Conservation (phyloP, 2,113 vertebrate species). For the Heterocephalus glaber region DNA sequence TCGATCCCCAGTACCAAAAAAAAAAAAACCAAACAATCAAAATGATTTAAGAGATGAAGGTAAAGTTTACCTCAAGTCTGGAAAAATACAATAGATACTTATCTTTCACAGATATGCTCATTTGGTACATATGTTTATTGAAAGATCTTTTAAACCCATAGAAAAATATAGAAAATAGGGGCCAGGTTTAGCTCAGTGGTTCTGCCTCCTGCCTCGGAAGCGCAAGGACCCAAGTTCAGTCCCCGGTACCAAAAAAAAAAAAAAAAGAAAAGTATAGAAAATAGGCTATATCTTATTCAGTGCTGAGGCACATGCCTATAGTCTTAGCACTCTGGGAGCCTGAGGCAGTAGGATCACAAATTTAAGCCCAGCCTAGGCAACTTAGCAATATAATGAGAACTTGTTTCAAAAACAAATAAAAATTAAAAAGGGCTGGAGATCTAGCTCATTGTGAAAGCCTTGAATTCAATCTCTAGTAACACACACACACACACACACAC, state of each 20-base stretch:
- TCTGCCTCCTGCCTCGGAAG: no score
- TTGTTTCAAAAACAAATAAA: neutral
- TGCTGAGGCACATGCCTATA: neutral
- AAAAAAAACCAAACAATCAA: no score
- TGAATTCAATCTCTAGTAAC: neutral
- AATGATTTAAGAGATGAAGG: neutral
- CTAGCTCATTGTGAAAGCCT: neutral
- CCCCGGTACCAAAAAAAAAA: no score
- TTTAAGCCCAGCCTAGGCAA: neutral
- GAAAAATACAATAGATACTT: slow-evolving; percentile 16
- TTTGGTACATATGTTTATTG: slow-evolving; percentile 3
- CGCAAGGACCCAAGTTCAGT: neutral
- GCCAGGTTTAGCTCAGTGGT: no score
- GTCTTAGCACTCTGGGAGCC: neutral
- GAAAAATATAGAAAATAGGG: neutral
- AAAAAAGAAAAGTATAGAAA: neutral
- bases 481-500: neutral
- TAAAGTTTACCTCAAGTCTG: slow-evolving; percentile 33
- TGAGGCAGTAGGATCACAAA: neutral
- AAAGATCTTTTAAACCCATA: slow-evolving; percentile 47
- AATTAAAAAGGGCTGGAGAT: neutral
- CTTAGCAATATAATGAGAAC: neutral
- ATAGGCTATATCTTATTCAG: neutral
- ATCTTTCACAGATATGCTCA: slow-evolving; percentile 5
- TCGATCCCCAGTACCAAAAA: no score